A percentile compares a stretch with the other conserved stretches of the same genome.
phyloP scores from a whole-genome alignment of 2,113 vertebrate genomes.

The Octodon degus region DNA sequence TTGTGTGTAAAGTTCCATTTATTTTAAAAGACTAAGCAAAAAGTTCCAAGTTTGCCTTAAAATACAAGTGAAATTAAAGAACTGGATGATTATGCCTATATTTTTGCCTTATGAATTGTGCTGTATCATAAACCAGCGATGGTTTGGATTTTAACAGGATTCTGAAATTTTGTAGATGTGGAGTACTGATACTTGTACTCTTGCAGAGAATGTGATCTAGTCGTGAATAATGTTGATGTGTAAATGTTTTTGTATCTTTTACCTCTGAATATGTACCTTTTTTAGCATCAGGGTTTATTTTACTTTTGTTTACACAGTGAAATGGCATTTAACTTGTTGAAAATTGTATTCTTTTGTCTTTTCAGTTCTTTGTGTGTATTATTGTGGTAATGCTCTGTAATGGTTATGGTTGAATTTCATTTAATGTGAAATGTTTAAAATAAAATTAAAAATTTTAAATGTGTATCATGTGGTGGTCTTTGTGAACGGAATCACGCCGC shows the following conservation, averaged over 20 bases:
- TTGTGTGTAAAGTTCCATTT: slow-evolving; percentile 70
- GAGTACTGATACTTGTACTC: slow-evolving; percentile 71
- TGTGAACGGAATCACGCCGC: neutral
- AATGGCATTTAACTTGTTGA: slow-evolving; percentile 75
- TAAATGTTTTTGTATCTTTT: slow-evolving; percentile 77
- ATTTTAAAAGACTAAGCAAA: slow-evolving; percentile 88
- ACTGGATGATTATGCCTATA: slow-evolving; percentile 83
- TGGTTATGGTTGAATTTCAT: slow-evolving; percentile 77
- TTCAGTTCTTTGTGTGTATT: slow-evolving; percentile 72
- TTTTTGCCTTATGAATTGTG: slow-evolving; percentile 83
- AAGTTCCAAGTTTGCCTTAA: slow-evolving; percentile 92
- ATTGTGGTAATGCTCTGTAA: slow-evolving; percentile 75
- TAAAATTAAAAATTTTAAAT: slow-evolving; percentile 77
- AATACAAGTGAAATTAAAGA: slow-evolving; percentile 79
- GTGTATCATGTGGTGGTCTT: neutral
- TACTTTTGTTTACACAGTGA: slow-evolving; percentile 80
- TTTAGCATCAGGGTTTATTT: slow-evolving; percentile 74
- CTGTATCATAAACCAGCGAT: slow-evolving; percentile 81
- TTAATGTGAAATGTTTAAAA: slow-evolving; percentile 83
- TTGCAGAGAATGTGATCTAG: slow-evolving; percentile 72
- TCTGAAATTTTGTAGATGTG: slow-evolving; percentile 74
- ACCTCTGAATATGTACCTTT: slow-evolving; percentile 71
- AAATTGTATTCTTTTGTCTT: slow-evolving; percentile 54
- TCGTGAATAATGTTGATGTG: slow-evolving; percentile 55
- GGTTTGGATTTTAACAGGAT: slow-evolving; percentile 78